Evolutionary conservation across 2,888 invertebrate genomes (phyloP), one percentile per base, ranked within the genome.

Genomic region (Dione vanillae): DNA sequence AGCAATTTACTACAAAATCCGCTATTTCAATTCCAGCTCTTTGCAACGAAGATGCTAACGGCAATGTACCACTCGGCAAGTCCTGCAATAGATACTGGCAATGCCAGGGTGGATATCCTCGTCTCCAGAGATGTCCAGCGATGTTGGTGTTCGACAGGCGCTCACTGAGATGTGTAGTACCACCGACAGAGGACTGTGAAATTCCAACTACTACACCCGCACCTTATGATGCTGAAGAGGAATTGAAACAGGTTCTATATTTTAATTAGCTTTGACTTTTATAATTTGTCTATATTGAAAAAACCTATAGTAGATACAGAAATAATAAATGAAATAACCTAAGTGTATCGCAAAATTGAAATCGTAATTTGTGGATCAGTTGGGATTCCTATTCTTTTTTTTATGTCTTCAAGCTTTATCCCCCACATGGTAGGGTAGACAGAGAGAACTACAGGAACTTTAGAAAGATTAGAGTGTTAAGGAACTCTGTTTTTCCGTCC

Each of bases 71-170:
- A 0, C 94, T 98, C 12, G 97, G 98, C 79, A 98, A 98, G 89
- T 98, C 97, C 65, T 98, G 98, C 94, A 98, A 98, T 93, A 94
- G 98, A 14, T 98, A 98, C 92, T 98, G 98, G 98, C 97, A 97
- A 84, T 98, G 98, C 85, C 97, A 98, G 85, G 98, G 98, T 7
- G 98, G 98, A 0, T 98, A 98, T 89, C 98, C 98, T 8, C 96
- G 98, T 70, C 95, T 98, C 8, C 98, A 98, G 85, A 94, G 98
- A 64, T 98, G 98, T 85, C 97, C 97, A 0, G 97, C 98, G 47
- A 97, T 97, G 96, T 89, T 98, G 82, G 98, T 98, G 11, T 98
- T 97, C 91, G 97, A 98, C 91, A 94, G 95, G 78, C 94, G 96
- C 76, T 97, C 97, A 0, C 88, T 97, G 78, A 94, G 97, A 77